Evolutionary conservation across 2,113 vertebrate genomes (phyloP).

Genomic region (Zosterops borbonicus): DNA sequence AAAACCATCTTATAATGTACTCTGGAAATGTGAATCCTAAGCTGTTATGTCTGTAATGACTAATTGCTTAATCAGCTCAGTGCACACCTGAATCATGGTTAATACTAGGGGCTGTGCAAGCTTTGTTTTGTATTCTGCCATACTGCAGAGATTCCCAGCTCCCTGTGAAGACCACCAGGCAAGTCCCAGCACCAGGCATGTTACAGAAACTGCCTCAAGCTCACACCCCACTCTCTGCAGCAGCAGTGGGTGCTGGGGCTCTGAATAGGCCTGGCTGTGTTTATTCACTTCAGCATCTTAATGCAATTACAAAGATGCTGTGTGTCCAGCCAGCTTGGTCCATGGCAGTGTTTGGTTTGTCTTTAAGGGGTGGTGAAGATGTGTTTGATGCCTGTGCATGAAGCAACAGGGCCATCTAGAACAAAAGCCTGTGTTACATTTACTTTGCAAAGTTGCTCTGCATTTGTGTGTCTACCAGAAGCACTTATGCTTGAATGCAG

Average conservation of each 20-base stretch:
- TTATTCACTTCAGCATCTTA: neutral
- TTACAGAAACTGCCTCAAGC: neutral
- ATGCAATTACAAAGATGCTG: neutral
- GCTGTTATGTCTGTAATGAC: neutral
- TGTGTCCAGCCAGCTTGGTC: neutral
- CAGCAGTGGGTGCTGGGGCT: rapidly evolving
- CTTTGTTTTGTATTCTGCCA: neutral
- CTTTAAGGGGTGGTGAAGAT: neutral
- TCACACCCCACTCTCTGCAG: neutral
- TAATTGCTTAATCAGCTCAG: neutral
- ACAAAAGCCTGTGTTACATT: neutral
- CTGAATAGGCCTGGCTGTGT: neutral
- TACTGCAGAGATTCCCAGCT: neutral
- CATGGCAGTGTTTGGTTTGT: rapidly evolving
- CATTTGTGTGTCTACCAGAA: neutral
- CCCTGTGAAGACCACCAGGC: neutral
- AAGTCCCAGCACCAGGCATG: neutral
- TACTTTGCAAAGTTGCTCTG: neutral
- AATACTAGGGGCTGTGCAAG: neutral
- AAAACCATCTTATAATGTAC: neutral
- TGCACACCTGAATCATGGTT: neutral
- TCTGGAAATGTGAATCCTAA: neutral
- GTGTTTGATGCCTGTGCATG: neutral
- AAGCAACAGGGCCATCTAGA: neutral
- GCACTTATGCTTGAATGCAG: neutral